These are phyloP conservation scores for Psococerastis gibbosa DNA, from an alignment of 2,888 invertebrate species.

Conservation along the genomic window DNA sequence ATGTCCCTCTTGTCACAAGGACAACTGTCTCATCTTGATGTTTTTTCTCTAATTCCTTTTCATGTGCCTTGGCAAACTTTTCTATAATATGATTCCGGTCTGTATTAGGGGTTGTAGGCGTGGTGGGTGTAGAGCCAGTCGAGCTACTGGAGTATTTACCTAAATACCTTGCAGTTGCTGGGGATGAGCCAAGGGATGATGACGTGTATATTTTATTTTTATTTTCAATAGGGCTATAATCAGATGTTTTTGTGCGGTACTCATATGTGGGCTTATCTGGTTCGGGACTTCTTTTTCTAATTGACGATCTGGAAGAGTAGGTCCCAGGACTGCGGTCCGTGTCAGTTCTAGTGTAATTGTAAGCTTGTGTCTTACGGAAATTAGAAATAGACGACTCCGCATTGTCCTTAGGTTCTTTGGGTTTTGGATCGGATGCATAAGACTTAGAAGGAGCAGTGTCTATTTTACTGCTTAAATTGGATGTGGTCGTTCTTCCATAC, in stretches of 20 bases:
- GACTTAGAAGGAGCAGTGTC: neutral
- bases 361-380: neutral
- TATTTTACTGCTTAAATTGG: neutral
- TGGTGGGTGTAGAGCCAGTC: neutral
- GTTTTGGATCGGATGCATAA: neutral
- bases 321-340: neutral
- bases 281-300: constrained; percentile 1
- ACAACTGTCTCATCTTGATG: constrained; percentile 29
- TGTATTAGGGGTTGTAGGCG: neutral
- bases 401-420: too few relatives aligned
- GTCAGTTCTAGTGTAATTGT: neutral
- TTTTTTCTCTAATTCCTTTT: constrained; percentile 9
- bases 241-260: neutral
- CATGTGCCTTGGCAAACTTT: neutral
- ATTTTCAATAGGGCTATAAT: neutral
- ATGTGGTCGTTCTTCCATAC: constrained; percentile 1
- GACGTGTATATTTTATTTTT: constrained; percentile 3
- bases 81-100: neutral
- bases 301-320: neutral
- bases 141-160: neutral
- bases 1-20: constrained; percentile 56
- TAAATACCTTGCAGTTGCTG: constrained; percentile 4
- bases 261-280: constrained; percentile 4
- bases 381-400: neutral
- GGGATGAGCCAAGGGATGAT: constrained; percentile 4